phyloP scores from a whole-genome alignment of 2,113 vertebrate genomes.

The Nibea albiflora region DNA sequence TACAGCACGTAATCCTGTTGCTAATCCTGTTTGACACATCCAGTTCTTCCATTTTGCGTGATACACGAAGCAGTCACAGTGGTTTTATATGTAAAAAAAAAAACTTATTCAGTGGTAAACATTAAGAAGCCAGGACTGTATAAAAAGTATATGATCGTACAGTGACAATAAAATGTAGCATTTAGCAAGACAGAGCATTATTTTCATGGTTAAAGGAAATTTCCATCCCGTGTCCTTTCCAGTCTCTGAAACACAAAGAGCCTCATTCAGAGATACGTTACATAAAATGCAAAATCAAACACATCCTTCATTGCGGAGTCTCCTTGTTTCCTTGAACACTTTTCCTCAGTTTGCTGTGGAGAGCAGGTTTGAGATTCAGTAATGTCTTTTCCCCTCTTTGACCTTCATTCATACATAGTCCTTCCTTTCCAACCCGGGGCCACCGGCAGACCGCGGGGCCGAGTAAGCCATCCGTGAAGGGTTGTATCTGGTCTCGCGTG shows the following conservation, averaged over 20 bases:
- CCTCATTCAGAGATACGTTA: constrained; percentile 28
- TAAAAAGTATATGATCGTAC: constrained; percentile 34
- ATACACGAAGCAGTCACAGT: neutral
- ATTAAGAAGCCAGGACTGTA: constrained; percentile 23
- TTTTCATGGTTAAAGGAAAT: constrained; percentile 17
- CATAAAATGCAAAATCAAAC: constrained; percentile 36
- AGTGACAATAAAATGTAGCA: constrained; percentile 4
- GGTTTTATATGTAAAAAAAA: neutral
- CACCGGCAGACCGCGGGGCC: constrained; percentile 70
- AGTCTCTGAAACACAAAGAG: constrained; percentile 29
- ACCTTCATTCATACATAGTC: constrained; percentile 80
- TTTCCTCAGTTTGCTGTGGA: constrained; percentile 5
- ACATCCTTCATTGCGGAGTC: constrained; percentile 58
- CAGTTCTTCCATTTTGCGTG: neutral
- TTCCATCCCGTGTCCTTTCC: constrained; percentile 18
- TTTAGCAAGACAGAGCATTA: neutral
- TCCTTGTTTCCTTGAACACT: constrained; percentile 27
- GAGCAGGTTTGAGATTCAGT: constrained; percentile 5
- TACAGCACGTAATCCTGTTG: constrained; percentile 30
- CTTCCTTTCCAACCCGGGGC: constrained; percentile 77
- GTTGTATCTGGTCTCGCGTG: constrained; percentile 78
- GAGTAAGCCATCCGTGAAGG: constrained; percentile 81
- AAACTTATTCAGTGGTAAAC: constrained; percentile 42
- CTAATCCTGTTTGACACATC: neutral
- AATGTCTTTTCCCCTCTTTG: constrained; percentile 10